These are phyloP conservation scores for Sminthurides aquaticus DNA, from an alignment of 2,888 invertebrate species.

Conservation along the genomic window DNA sequence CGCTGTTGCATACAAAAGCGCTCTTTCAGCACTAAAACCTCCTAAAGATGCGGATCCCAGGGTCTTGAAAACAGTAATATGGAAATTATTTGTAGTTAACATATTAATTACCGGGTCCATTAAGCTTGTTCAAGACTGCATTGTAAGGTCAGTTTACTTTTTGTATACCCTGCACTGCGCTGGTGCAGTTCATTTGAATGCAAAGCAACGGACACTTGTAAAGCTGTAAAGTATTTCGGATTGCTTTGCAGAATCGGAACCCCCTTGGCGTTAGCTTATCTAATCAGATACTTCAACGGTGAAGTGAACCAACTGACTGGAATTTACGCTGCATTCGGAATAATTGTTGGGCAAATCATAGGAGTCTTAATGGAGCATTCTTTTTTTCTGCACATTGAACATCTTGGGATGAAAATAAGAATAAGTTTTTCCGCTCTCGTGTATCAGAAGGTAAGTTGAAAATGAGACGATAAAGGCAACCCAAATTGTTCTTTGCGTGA, in stretches of 20 bases:
- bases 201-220: neutral
- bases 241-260: conserved; percentile 35
- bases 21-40: conserved; percentile 17
- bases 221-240: neutral
- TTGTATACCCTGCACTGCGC: neutral
- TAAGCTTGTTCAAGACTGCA: conserved; percentile 32
- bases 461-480: conserved; percentile 3
- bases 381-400: conserved; percentile 52
- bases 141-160: conserved; percentile 25
- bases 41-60: conserved; percentile 17
- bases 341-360: conserved; percentile 39
- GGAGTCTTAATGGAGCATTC: conserved; percentile 47
- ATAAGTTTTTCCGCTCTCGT: conserved; percentile 74
- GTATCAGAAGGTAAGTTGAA: conserved; percentile 67
- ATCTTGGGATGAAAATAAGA: conserved; percentile 70
- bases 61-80: conserved; percentile 22
- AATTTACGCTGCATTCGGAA: conserved; percentile 46
- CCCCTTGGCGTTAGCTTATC: conserved; percentile 37
- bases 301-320: conserved; percentile 44
- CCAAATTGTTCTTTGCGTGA: neutral
- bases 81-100: conserved; percentile 27
- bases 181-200: no score
- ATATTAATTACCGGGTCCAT: conserved; percentile 27
- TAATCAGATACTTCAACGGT: conserved; percentile 39
- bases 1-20: conserved; percentile 7